Base-by-base conservation (phyloP, 2,888 invertebrate genomes). In the Drosophila lutescens region DNA sequence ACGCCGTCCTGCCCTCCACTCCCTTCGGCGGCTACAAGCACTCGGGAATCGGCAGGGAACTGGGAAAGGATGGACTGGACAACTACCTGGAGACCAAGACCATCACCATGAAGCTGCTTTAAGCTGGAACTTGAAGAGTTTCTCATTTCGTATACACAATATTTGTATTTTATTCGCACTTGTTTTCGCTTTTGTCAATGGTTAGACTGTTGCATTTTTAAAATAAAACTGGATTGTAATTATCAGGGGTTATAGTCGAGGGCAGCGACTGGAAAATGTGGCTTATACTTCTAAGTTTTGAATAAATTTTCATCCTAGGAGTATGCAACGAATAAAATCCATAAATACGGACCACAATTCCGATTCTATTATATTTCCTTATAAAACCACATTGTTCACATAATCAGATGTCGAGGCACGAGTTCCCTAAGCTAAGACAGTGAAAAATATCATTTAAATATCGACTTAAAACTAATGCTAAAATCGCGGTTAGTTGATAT, bases 11-110 rank as follows among this genome's bases (percentile, higher is more conserved):
- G 57, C 91, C 91, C 8, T 97, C 97, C 91, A 95, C 96, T 44
- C 97, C 98, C 13, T 98, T 98, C 90, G 98, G 98, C 58, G 98
- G 98, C 44, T 98, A 94, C 92, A 97, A 97, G 90, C 95, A 95
- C 86, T 97, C 97, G 32, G 98, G 98, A 55, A 94, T 96, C 80
- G 98, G 97, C 34, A 94, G 97, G 71, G 98, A 98, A 92, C 84
- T 95, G 93, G 97, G 97, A 50, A 95, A 95, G 91, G 97, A 96
- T 79, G 95, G 96, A 0, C 92, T 97, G 78, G 94, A 95, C 76
- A 95, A 95, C 87, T 97, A 97, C 89, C 92, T 96, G 86, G 96
- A 97, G 92, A 94, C 94, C 7, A 97, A 97, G 91, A 96, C 96
- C 6, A 93, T 97, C 50, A 94, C 95, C 4, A 93, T 96, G 79